phyloP scores from a whole-genome alignment of 2,888 invertebrate genomes.

The Odontomyia ornata region DNA sequence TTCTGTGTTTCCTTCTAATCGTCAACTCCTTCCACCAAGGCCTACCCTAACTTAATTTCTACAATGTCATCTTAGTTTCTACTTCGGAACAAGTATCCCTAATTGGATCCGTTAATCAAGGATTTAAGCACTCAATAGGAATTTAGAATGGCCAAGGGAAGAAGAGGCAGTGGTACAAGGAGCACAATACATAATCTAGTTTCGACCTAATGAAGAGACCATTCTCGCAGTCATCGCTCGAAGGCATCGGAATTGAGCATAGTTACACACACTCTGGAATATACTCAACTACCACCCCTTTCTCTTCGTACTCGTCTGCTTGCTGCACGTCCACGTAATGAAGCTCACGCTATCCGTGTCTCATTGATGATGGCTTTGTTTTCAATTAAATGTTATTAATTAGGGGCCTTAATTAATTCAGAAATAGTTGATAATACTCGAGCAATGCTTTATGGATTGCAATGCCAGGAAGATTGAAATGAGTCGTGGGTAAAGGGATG shows the following conservation, averaged over 20 bases:
- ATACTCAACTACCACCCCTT: no score
- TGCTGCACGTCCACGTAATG: constrained; percentile 11
- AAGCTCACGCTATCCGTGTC: constrained; percentile 35
- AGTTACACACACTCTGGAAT: no score
- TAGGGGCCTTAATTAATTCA: constrained; percentile 39
- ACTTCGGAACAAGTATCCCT: constrained; percentile 55
- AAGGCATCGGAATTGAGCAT: not conserved
- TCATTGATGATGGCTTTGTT: constrained; percentile 46
- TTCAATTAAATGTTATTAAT: constrained; percentile 48
- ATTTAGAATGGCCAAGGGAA: constrained; percentile 9
- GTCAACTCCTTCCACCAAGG: no score
- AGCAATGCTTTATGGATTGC: not conserved
- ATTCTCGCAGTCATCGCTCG: not conserved
- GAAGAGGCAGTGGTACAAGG: constrained; percentile 6
- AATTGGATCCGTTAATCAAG: constrained; percentile 58
- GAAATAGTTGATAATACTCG: constrained; percentile 27
- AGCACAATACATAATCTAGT: not conserved
- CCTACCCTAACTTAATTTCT: constrained; percentile 16
- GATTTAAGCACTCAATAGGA: constrained; percentile 55
- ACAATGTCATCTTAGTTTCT: constrained; percentile 46
- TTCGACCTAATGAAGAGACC: constrained; percentile 17
- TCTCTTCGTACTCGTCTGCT: no score
- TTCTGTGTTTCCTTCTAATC: no score
- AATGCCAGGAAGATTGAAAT: not conserved
- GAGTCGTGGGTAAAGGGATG: not conserved